Evolutionary conservation across 2,113 vertebrate species (phyloP).

Genomic region (Poecilia latipinna): DNA sequence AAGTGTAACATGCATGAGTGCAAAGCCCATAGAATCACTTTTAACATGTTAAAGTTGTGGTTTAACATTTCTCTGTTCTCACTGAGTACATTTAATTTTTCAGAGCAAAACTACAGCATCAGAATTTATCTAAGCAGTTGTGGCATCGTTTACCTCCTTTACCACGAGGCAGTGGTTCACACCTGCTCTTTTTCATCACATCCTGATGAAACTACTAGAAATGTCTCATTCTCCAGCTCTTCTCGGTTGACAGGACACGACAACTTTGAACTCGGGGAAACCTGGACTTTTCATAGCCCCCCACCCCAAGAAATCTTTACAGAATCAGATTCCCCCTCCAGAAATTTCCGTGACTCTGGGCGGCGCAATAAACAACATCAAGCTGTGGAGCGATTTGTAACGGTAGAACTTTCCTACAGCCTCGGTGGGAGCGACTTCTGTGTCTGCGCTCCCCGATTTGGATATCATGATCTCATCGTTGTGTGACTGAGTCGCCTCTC

Average conservation of each 20-base stretch:
- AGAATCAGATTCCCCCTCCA: slow-evolving; percentile 46
- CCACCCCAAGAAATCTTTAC: slow-evolving; percentile 57
- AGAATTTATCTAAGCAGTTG: too few species aligned
- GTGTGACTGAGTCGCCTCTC: slow-evolving; percentile 69
- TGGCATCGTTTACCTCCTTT: neutral
- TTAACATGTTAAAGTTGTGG: too few species aligned
- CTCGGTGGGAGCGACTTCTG: slow-evolving; percentile 40
- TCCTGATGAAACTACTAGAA: neutral
- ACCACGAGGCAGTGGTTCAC: neutral
- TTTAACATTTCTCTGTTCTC: too few species aligned
- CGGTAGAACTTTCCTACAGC: slow-evolving; percentile 55
- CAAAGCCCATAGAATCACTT: neutral
- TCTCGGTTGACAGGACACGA: neutral
- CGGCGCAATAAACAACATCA: slow-evolving; percentile 67
- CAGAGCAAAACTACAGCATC: neutral
- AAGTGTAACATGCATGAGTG: neutral
- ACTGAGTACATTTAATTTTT: neutral
- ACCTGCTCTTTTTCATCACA: neutral
- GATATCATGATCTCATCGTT: slow-evolving; percentile 74
- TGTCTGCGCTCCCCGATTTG: slow-evolving; percentile 50
- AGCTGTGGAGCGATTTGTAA: slow-evolving; percentile 50
- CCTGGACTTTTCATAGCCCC: slow-evolving; percentile 44
- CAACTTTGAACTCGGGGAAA: slow-evolving; percentile 10
- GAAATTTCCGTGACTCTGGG: slow-evolving; percentile 38
- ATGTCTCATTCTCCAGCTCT: neutral